These are phyloP conservation scores for Shargacucullia verbasci DNA, from an alignment of 2,888 invertebrate genomes.

Conservation along the genomic window DNA sequence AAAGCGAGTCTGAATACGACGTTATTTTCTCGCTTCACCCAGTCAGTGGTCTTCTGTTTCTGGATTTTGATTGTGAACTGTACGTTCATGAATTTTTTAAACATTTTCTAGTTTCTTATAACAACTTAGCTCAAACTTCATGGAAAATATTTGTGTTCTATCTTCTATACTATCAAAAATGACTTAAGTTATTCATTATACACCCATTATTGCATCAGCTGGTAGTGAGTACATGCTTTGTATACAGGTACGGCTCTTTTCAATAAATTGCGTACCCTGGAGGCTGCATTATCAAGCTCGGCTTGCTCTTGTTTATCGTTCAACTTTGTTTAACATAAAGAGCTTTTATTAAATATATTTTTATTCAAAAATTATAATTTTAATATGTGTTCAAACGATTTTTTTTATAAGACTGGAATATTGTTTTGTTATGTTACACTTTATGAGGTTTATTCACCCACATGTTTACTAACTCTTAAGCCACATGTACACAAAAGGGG, in stretches of 20 bases:
- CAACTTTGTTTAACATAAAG: conserved; percentile 46
- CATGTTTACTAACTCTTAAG: conserved; percentile 58
- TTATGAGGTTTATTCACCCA: conserved; percentile 24
- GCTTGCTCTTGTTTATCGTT: conserved; percentile 54
- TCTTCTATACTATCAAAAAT: conserved; percentile 33
- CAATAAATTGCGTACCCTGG: conserved; percentile 51
- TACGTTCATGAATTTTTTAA: conserved; percentile 37
- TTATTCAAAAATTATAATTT: conserved; percentile 7
- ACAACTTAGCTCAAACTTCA: conserved; percentile 24
- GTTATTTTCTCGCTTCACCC: too few species aligned
- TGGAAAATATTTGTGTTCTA: conserved; percentile 19
- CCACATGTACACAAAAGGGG: conserved; percentile 59
- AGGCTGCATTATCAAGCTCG: conserved; percentile 54
- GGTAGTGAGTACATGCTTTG: conserved; percentile 25
- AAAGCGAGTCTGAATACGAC: too few species aligned
- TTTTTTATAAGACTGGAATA: conserved; percentile 15
- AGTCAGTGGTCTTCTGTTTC: too few species aligned
- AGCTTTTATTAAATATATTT: conserved; percentile 31
- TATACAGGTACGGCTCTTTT: conserved; percentile 36
- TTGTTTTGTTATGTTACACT: conserved; percentile 12
- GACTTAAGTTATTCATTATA: conserved; percentile 44
- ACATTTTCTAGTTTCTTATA: conserved; percentile 29
- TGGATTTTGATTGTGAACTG: too few species aligned
- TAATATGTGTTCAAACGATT: conserved; percentile 14
- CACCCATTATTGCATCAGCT: conserved; percentile 36